Evolutionary conservation across 2,888 invertebrate species (phyloP).

Genomic region (Meliscaeva auricollis): DNA sequence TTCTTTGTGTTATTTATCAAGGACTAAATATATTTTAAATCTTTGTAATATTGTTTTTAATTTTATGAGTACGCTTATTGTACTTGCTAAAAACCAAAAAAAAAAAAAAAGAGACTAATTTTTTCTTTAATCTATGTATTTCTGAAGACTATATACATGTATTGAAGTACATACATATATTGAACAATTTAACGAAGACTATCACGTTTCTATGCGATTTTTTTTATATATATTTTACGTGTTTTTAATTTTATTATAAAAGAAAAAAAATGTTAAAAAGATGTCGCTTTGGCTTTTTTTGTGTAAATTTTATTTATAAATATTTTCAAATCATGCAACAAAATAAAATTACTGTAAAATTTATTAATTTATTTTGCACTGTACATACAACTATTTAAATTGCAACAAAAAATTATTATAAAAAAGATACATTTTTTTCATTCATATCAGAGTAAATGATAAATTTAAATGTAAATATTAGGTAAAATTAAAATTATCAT

Average conservation of each 20-base stretch:
- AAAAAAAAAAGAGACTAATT: constrained; percentile 63
- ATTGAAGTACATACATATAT: constrained; percentile 30
- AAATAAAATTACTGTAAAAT: background rate
- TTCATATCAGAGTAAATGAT: constrained; percentile 67
- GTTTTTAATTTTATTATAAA: background rate
- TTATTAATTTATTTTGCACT: constrained; percentile 53
- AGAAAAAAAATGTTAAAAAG: constrained; percentile 52
- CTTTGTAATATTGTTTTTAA: constrained; percentile 57
- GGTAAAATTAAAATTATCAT: constrained; percentile 51
- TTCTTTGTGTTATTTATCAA: constrained; percentile 55
- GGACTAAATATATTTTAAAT: constrained; percentile 70
- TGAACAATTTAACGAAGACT: constrained; percentile 73
- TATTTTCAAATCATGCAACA: constrained; percentile 7
- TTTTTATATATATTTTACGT: constrained; percentile 33
- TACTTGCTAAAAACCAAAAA: constrained; percentile 54
- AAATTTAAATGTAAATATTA: constrained; percentile 71
- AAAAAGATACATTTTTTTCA: constrained; percentile 42
- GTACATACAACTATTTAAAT: constrained; percentile 67
- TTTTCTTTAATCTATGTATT: constrained; percentile 63
- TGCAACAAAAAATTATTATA: constrained; percentile 33
- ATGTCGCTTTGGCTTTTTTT: constrained; percentile 69
- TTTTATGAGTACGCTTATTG: constrained; percentile 70
- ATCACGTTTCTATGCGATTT: constrained; percentile 70
- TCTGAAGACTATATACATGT: constrained; percentile 65
- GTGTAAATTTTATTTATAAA: constrained; percentile 1